Evolutionary conservation across 2,113 vertebrate genomes (phyloP).

Genomic region (Garra rufa): DNA sequence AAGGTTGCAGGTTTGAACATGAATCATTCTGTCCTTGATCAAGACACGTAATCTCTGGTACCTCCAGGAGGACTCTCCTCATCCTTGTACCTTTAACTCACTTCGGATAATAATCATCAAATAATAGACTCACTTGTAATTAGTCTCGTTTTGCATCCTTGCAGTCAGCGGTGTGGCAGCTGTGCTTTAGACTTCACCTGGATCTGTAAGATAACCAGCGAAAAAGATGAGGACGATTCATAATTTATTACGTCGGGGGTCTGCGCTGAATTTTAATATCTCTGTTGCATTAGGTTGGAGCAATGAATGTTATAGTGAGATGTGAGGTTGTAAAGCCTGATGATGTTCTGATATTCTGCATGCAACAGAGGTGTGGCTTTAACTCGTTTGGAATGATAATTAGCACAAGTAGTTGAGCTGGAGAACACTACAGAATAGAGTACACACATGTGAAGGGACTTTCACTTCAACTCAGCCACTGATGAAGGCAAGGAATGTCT

Average conservation of each 20-base stretch:
- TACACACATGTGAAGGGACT: not conserved
- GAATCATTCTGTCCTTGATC: conserved; percentile 1
- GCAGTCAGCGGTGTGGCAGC: not conserved
- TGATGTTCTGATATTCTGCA: conserved; percentile 34
- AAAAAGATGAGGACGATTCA: conserved; percentile 48
- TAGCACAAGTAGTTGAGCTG: conserved; percentile 24
- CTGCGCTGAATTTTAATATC: conserved; percentile 54
- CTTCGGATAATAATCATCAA: conserved; percentile 1
- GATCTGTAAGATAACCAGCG: conserved; percentile 48
- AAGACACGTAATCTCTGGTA: not conserved
- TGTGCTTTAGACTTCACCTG: conserved; percentile 41
- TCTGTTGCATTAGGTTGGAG: conserved; percentile 36
- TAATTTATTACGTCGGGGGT: conserved; percentile 51
- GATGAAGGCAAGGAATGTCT: conserved; percentile 2
- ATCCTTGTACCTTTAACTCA: not conserved
- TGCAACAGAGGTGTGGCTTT: conserved; percentile 23
- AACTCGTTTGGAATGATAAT: conserved; percentile 27
- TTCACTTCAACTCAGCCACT: conserved; percentile 4
- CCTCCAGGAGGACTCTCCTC: not conserved
- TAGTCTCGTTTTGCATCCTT: conserved; percentile 10
- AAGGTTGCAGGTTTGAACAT: not conserved
- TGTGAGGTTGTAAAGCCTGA: conserved; percentile 43
- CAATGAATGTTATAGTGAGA: conserved; percentile 27
- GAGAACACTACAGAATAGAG: conserved; percentile 10
- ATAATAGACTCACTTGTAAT: not conserved